These are phyloP conservation scores for Tetramorium bicarinatum DNA, from an alignment of 2,888 invertebrate genomes.

Conservation along the genomic window DNA sequence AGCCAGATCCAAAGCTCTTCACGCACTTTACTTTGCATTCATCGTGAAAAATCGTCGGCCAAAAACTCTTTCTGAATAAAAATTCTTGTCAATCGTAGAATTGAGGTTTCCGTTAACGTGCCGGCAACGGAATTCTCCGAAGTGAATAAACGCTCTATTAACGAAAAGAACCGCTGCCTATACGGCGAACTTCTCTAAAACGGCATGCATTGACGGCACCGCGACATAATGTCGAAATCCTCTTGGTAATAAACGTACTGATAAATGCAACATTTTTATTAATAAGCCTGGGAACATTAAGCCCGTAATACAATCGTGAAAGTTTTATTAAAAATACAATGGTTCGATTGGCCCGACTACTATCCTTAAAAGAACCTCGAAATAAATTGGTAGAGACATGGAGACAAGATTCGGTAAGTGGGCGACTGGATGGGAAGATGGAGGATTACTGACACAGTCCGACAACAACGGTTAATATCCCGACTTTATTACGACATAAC, in stretches of 20 bases:
- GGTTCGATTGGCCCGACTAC: neutral
- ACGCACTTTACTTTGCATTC: neutral
- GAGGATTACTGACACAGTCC: conserved; percentile 24
- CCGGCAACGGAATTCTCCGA: neutral
- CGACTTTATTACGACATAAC: neutral
- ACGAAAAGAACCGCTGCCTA: neutral
- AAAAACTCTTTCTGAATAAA: neutral
- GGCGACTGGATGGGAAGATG: conserved; percentile 21
- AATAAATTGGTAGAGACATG: neutral
- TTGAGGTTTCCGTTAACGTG: conserved; percentile 11
- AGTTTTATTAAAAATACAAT: neutral
- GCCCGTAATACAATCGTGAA: neutral
- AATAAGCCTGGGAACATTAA: neutral
- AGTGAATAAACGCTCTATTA: conserved; percentile 11
- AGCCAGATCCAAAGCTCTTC: neutral
- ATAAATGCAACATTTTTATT: conserved; percentile 2
- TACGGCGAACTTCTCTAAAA: neutral
- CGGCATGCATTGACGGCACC: neutral
- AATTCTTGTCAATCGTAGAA: conserved; percentile 6
- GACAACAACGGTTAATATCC: neutral
- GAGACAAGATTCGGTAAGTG: conserved; percentile 10
- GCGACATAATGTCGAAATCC: neutral
- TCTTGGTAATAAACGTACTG: neutral
- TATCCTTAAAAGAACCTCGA: neutral
- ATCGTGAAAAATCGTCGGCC: neutral